Evolutionary conservation across 2,797 vertebrate genomes (phyloP).

Genomic region (Strix occidentalis): DNA sequence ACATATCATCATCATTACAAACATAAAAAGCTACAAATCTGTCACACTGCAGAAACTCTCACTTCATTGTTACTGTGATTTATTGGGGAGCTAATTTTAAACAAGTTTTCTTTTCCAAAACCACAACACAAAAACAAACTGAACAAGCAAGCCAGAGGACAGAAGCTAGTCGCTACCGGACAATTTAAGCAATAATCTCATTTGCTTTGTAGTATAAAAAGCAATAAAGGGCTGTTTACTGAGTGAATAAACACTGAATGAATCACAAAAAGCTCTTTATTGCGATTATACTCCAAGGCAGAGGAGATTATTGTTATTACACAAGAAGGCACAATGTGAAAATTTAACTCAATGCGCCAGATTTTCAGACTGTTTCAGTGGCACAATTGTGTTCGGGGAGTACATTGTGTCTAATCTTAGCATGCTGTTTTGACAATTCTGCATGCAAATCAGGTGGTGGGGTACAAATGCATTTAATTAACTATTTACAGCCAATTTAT

Average conservation of each 20-base stretch:
- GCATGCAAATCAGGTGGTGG: constrained; percentile 70
- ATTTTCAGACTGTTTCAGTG: constrained; percentile 61
- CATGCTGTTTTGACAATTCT: constrained; percentile 54
- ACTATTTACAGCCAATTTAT: constrained; percentile 65
- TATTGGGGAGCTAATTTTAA: constrained; percentile 79
- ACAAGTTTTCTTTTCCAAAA: constrained; percentile 67
- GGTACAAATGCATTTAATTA: constrained; percentile 71
- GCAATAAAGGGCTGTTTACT: constrained; percentile 76
- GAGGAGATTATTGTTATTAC: constrained; percentile 71
- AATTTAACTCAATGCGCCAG: constrained; percentile 69
- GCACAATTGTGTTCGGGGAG: constrained; percentile 60
- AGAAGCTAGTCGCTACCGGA: constrained; percentile 67
- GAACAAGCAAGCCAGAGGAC: constrained; percentile 69
- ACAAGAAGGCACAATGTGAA: constrained; percentile 67
- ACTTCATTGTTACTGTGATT: constrained; percentile 79
- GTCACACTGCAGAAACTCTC: constrained; percentile 76
- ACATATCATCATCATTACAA: constrained; percentile 77
- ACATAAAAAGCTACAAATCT: constrained; percentile 78
- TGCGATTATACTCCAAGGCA: constrained; percentile 70
- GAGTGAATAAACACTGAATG: constrained; percentile 74
- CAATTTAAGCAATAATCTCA: constrained; percentile 77
- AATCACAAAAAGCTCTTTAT: constrained; percentile 75
- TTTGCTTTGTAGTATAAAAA: constrained; percentile 77
- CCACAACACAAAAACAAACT: constrained; percentile 74
- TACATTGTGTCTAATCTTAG: constrained; percentile 71